A percentile compares a stretch with the other conserved stretches of the same genome.
Evolutionary conservation across 2,797 vertebrate species (phyloP).

Genomic region (Pipistrellus kuhlii): DNA sequence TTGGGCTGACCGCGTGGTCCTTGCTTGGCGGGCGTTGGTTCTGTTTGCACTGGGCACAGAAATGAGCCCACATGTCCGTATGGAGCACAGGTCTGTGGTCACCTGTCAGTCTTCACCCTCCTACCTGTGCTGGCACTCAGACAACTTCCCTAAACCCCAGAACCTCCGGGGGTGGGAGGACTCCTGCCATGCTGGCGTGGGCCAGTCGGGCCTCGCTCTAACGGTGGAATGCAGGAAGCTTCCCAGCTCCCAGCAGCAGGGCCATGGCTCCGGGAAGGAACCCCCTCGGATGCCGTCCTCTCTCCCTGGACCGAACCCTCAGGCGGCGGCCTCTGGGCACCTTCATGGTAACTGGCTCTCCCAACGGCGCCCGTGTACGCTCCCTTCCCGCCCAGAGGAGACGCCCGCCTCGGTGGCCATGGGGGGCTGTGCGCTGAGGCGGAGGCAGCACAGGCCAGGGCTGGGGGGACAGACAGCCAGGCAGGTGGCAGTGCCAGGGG

Average conservation of each 20-base stretch:
- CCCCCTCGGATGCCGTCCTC: not conserved
- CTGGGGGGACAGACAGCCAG: fast-evolving
- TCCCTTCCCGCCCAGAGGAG: not conserved
- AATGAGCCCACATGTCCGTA: not conserved
- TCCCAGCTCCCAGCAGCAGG: not conserved
- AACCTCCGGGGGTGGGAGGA: not conserved
- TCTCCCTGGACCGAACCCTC: not conserved
- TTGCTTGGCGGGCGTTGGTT: not conserved
- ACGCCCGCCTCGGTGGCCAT: not conserved
- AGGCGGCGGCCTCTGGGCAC: not conserved
- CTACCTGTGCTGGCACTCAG: not conserved
- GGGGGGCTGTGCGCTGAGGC: not conserved
- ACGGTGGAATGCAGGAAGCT: not conserved
- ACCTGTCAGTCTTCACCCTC: not conserved
- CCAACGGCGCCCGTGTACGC: not conserved
- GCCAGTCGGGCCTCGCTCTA: not conserved
- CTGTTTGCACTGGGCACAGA: not conserved
- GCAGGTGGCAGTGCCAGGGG: fast-evolving
- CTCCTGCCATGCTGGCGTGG: fast-evolving
- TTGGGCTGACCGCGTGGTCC: not conserved
- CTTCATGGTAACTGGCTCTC: not conserved
- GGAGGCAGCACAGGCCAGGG: not conserved
- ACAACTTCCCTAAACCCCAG: not conserved
- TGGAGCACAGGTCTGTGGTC: not conserved
- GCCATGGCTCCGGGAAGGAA: not conserved